Conservation (phyloP, 2,113 vertebrate species). For the Sarotherodon lohbergeri region DNA sequence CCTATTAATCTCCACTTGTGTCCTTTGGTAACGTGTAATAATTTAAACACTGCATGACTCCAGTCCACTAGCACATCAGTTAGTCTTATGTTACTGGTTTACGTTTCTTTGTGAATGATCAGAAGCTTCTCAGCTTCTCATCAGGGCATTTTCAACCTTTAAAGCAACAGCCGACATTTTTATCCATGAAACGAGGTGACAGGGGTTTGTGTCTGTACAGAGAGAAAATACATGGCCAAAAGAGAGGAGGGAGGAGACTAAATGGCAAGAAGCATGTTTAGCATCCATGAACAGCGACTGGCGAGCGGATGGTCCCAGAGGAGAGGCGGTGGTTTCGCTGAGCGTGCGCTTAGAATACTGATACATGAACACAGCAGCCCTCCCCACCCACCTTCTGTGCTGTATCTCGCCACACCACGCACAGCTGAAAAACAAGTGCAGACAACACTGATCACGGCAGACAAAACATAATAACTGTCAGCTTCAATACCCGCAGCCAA, state of each 20-base stretch:
- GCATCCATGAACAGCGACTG: conserved; percentile 56
- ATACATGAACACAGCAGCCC: conserved; percentile 28
- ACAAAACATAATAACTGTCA: conserved; percentile 9
- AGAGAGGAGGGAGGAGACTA: conserved; percentile 1
- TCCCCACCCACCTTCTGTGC: background rate
- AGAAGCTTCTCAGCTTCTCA: background rate
- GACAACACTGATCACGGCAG: conserved; percentile 24
- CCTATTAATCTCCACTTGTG: background rate
- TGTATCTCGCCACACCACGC: background rate
- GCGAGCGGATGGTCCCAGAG: conserved; percentile 50
- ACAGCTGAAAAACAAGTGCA: conserved; percentile 8
- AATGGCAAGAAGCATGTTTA: conserved; percentile 62
- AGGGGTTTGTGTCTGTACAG: conserved; percentile 32
- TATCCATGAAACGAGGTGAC: background rate
- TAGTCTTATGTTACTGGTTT: background rate
- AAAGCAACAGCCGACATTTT: background rate
- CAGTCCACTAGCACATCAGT: background rate
- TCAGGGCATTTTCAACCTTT: background rate
- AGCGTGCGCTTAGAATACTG: conserved; percentile 68
- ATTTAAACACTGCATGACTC: background rate
- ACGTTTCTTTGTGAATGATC: background rate
- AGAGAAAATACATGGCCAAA: background rate
- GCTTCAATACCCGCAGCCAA: background rate
- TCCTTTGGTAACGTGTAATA: background rate
- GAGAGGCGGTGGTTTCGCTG: conserved; percentile 58